phyloP scores from a whole-genome alignment of 2,888 invertebrate species.

The Kryphioiulus occultus region DNA sequence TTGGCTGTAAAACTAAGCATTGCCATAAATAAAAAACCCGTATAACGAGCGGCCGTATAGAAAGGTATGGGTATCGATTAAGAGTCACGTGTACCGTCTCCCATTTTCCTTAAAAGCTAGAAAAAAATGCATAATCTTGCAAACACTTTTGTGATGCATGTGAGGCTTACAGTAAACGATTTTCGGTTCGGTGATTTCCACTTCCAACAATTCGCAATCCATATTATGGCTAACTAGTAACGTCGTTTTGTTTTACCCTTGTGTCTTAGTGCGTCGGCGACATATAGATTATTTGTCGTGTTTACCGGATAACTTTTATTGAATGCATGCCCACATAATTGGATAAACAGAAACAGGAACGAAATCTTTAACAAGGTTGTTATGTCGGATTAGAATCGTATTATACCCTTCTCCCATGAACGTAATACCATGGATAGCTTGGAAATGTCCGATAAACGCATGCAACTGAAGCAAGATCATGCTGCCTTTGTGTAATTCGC shows the following conservation, averaged over 20 bases:
- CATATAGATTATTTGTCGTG: not conserved
- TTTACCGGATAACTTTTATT: not conserved
- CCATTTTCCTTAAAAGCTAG: not conserved
- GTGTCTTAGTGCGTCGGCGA: not conserved
- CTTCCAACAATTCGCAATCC: not conserved
- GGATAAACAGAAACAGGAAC: not conserved
- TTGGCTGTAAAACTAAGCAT: no score
- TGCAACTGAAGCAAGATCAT: no score
- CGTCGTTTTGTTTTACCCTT: no score
- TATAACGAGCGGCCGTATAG: no score
- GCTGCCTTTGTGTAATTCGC: no score
- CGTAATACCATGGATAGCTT: no score
- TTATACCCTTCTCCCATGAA: no score
- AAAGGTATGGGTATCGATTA: no score
- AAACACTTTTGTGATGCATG: not conserved
- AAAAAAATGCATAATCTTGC: not conserved
- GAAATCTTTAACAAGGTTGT: not conserved
- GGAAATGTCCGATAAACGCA: no score
- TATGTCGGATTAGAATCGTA: not conserved
- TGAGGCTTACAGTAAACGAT: not conserved
- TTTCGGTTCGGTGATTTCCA: not conserved
- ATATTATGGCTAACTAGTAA: not conserved
- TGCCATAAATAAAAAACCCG: no score
- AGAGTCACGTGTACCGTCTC: not conserved
- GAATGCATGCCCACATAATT: not conserved